phyloP scores from a whole-genome alignment of 2,797 vertebrate genomes.

The Sebastes elongatus region DNA sequence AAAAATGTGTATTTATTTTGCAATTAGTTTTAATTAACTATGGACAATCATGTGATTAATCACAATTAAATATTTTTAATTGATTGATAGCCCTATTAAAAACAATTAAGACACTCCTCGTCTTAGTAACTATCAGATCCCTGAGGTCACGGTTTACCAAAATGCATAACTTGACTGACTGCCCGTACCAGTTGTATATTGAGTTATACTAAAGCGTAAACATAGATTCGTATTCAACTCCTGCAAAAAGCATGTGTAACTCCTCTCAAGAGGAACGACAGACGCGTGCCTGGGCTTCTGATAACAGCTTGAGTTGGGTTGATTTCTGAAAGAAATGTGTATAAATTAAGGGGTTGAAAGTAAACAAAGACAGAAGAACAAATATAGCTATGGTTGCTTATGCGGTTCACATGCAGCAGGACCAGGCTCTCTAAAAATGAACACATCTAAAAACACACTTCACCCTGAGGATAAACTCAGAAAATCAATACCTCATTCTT shows the following conservation, averaged over 20 bases:
- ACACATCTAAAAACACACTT: neutral
- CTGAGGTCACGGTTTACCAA: neutral
- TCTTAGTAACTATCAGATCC: neutral
- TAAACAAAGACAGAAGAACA: neutral
- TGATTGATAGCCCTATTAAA: neutral
- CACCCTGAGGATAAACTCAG: neutral
- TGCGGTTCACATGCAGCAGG: neutral
- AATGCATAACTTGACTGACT: neutral
- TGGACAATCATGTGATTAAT: too few species aligned
- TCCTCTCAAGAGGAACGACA: neutral
- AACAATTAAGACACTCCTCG: neutral
- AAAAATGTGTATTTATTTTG: too few species aligned
- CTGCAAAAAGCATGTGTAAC: neutral
- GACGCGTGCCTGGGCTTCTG: neutral
- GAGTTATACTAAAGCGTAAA: neutral
- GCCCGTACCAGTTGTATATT: neutral
- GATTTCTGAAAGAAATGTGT: neutral
- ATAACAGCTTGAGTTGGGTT: neutral
- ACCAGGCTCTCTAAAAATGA: neutral
- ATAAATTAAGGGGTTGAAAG: neutral
- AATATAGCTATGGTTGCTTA: neutral
- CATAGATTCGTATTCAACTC: neutral
- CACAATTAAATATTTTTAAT: too few species aligned
- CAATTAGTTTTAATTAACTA: too few species aligned
- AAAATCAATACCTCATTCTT: conserved; percentile 33